Evolutionary conservation across 2,113 vertebrate species (phyloP).

Genomic region (Tauraco erythrolophus): DNA sequence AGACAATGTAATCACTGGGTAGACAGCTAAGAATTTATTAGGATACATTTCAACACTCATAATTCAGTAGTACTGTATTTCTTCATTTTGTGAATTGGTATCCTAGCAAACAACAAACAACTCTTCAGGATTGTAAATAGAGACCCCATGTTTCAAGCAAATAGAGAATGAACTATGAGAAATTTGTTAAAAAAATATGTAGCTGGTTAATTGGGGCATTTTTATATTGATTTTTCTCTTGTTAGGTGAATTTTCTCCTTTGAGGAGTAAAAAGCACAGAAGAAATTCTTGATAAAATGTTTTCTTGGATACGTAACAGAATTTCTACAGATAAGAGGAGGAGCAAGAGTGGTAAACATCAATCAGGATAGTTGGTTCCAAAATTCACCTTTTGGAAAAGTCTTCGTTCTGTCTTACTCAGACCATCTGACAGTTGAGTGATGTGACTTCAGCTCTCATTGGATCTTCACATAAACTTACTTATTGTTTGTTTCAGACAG

Average conservation of each 20-base stretch:
- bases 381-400: background rate
- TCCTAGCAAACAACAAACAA: background rate
- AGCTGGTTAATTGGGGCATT: background rate
- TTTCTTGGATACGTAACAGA: background rate
- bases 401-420: background rate
- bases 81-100: background rate
- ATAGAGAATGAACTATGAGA: background rate
- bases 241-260: background rate
- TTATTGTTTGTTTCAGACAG: background rate
- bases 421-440: background rate
- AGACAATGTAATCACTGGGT: background rate
- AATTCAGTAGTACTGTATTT: background rate
- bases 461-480: background rate
- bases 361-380: background rate
- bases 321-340: background rate
- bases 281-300: background rate
- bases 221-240: background rate
- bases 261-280: background rate
- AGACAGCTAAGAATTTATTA: background rate
- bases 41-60: background rate
- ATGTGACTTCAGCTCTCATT: background rate
- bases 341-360: background rate
- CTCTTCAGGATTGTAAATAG: background rate
- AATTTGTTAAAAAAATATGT: background rate
- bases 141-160: background rate